Evolutionary conservation across 2,888 invertebrate genomes (phyloP).

Genomic region (Thecocarcelia acutangulata): DNA sequence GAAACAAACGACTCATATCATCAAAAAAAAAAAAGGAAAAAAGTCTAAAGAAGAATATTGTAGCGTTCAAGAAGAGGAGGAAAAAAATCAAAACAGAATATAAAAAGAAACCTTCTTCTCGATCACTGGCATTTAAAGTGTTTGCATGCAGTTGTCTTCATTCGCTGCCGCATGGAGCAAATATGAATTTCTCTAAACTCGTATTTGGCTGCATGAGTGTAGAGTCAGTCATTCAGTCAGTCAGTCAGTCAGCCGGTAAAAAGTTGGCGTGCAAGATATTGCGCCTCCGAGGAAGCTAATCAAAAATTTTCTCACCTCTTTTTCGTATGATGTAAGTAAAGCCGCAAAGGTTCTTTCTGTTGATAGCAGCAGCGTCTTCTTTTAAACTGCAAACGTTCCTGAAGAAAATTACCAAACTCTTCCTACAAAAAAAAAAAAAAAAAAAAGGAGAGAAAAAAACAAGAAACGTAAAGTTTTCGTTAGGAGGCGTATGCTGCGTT

Average conservation of each 20-base stretch:
- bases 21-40: conserved; percentile 26
- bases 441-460: too few species aligned
- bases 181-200: neutral
- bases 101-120: conserved; percentile 22
- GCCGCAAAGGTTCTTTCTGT: conserved; percentile 65
- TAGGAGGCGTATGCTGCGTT: conserved; percentile 78
- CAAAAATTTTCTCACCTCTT: conserved; percentile 81
- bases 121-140: conserved; percentile 51
- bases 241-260: conserved; percentile 20
- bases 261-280: conserved; percentile 66
- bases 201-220: conserved; percentile 7
- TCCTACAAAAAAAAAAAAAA: conserved; percentile 23
- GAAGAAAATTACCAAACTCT: conserved; percentile 30
- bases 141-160: conserved; percentile 43
- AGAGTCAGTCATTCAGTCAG: conserved; percentile 21
- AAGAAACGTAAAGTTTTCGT: conserved; percentile 50
- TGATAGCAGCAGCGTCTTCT: conserved; percentile 51
- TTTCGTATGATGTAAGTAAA: conserved; percentile 75
- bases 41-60: too few species aligned
- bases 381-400: conserved; percentile 15
- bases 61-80: neutral
- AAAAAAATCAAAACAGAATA: neutral
- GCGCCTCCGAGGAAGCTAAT: conserved; percentile 80
- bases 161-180: conserved; percentile 2
- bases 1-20: conserved; percentile 7